Base-by-base conservation (phyloP, 2,888 invertebrate genomes). In the Oegoconia quadripuncta region DNA sequence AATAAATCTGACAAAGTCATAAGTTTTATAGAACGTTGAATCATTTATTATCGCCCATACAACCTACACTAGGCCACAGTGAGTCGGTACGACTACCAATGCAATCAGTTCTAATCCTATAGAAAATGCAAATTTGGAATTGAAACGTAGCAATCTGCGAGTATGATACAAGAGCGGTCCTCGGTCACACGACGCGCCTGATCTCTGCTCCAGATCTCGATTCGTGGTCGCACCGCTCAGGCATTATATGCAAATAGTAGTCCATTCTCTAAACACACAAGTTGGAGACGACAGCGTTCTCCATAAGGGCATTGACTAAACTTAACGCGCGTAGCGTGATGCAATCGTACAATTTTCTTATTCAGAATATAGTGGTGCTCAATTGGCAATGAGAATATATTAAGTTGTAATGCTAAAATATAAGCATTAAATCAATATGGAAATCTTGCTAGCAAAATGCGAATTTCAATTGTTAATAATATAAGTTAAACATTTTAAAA, bases 231-330 rank as follows among this genome's bases (percentile, higher is more conserved):
- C 73, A 49, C 71, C 67, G 65, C 66, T 66, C 65, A 59, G 55
- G 72, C 73, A 76, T 81, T 81, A 79, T 82, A 81, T 81, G 79
- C 74, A 76, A 82, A 82, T 79, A 62, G 48, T 59, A 50, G 56
- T 50, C 67, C 65, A 48, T 64, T 74, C 71, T 65, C 62, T 36
- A 45, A 59, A 56, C 66, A 52, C 59, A 47, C 59, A 71, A 72
- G 71, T 62, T 61, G 59, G 42, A 57, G 55, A 70, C 64, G 60
- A 67, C 64, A 68, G 31, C 23, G 35, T 20, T 18, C 36, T 36
- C 14, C 20, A 16, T 40, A 39, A 23, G 39, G 42, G 29, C 36
- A 39, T 42, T 30, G 39, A 28, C 35, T 25, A 31, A 35, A 31
- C 32, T 29, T 18, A 39, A 42, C 36, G 39, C 36, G 29, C 39